A percentile compares a stretch with the other conserved stretches of the same genome.
phyloP scores from a whole-genome alignment of 2,113 vertebrate genomes.

The Fregata magnificens region DNA sequence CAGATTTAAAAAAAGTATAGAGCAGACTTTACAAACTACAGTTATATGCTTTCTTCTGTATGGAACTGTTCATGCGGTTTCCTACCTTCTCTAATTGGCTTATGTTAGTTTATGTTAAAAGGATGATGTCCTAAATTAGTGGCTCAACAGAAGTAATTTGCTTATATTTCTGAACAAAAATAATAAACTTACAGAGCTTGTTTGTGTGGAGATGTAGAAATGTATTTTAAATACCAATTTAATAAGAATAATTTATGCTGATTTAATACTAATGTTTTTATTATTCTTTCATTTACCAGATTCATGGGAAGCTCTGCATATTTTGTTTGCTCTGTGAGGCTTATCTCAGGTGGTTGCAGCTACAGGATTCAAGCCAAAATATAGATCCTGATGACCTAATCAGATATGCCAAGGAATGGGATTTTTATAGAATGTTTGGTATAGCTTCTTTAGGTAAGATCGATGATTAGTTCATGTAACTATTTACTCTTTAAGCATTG shows the following conservation, averaged over 20 bases:
- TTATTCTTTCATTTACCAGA: slow-evolving; percentile 72
- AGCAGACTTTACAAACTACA: background rate
- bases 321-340: slow-evolving; percentile 97
- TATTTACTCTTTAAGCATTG: background rate
- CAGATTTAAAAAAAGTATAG: background rate
- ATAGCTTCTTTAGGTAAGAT: slow-evolving; percentile 87
- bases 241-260: background rate
- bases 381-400: slow-evolving; percentile 91
- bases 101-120: background rate
- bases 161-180: background rate
- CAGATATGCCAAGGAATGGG: slow-evolving; percentile 96
- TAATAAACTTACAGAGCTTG: background rate
- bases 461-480: background rate
- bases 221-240: background rate
- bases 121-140: background rate
- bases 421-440: slow-evolving; percentile 94
- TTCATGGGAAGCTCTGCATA: slow-evolving; percentile 92
- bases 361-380: slow-evolving; percentile 86
- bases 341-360: slow-evolving; percentile 90
- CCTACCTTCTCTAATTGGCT: background rate
- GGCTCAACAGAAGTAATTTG: background rate
- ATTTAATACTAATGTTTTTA: background rate
- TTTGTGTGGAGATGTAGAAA: background rate
- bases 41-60: background rate
- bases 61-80: background rate